A percentile compares a stretch with the other conserved stretches of the same genome.
These are phyloP conservation scores for Spermophilus dauricus DNA, from an alignment of 2,113 vertebrate species.

Conservation along the genomic window DNA sequence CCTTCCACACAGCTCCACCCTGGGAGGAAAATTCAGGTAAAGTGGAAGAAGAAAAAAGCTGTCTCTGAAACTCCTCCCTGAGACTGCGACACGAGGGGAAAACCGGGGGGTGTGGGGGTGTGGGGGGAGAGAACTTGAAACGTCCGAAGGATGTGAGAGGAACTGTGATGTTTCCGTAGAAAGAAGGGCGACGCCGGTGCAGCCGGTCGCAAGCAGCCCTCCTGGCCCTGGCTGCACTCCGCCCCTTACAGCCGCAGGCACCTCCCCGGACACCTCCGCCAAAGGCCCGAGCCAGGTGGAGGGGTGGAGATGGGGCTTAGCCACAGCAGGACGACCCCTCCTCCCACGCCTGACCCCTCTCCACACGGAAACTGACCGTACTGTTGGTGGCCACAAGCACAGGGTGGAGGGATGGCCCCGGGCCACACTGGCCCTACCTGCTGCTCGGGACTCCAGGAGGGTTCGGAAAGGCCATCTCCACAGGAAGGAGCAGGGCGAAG, in stretches of 20 bases:
- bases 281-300: not conserved
- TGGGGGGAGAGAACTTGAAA: not conserved
- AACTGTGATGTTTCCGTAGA: not conserved
- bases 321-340: not conserved
- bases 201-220: not conserved
- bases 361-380: too few species aligned
- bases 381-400: too few species aligned
- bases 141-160: not conserved
- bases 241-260: not conserved
- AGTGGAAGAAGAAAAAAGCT: not conserved
- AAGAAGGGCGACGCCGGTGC: not conserved
- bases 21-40: not conserved
- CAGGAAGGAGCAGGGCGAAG: conserved; percentile 24
- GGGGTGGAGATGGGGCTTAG: not conserved
- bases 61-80: not conserved
- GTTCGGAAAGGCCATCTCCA: conserved; percentile 61
- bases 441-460: not conserved
- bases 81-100: not conserved
- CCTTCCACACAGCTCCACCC: not conserved
- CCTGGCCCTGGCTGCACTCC: not conserved
- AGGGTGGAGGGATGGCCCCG: too few species aligned
- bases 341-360: not conserved
- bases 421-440: not conserved
- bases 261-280: rapidly evolving
- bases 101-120: not conserved